Evolutionary conservation across 2,888 invertebrate genomes (phyloP), one percentile per base, ranked within the genome.

Genomic region (Habroteleia sp.): DNA sequence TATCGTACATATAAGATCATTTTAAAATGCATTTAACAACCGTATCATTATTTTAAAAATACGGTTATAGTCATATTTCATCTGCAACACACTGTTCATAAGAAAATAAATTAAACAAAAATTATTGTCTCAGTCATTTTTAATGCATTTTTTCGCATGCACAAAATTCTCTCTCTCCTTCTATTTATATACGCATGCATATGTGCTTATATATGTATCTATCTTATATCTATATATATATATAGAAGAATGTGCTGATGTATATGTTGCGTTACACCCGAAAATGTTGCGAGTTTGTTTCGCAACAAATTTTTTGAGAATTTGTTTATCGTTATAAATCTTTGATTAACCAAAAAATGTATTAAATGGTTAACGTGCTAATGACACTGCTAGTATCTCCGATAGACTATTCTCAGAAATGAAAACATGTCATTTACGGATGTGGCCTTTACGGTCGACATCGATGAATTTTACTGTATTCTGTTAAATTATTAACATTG

Each of bases 341-440:
- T 37, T 60, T 27, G 37, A 16, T 16, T 25, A 20, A 11, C 20
- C 1, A 41, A 46, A 27, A 52, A 37, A 35, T 13, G 3, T n/a
- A 5, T 20, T 7, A 46, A 46, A 66, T 56, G 39, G 31, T 41
- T 39, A 46, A 46, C 31, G 66, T 25, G 56, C 10, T 66, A 66
- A 66, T 66, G 66, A 66, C 56, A 66, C 48, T 13, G 54, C 27
- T 46, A 11, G 37, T 48, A 48, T 41, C 37, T 46, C 8, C 10
- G 44, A 66, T 20, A 46, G 46, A 39, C 27, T 39, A 46, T 66
- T 66, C 66, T 66, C 54, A 66, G 66, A 66, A 66, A 66, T 66
- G 54, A 66, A 66, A 66, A 66, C 54, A 66, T 66, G 54, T 66
- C 66, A 66, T 66, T 66, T 66, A 66, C 48, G 41, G 41, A 48